Evolutionary conservation across 2,888 invertebrate genomes (phyloP).

Genomic region (Exephanes ischioxanthus): DNA sequence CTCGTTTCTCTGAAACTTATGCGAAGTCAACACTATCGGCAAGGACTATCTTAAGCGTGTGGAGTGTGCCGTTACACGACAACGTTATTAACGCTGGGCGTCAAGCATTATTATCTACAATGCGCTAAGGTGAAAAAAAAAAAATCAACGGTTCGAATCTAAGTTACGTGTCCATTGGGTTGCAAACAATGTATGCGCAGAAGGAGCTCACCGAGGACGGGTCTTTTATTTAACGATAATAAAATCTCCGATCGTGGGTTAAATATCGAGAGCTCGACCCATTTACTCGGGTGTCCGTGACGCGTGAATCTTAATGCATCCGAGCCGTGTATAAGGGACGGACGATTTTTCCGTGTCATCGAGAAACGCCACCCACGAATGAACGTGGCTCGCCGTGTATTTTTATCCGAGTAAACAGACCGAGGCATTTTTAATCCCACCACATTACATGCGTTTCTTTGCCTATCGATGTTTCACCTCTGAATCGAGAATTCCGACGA

Average conservation of each 20-base stretch:
- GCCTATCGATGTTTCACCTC: slow-evolving; percentile 6
- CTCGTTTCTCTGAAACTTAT: too few species aligned
- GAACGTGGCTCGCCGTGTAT: not conserved
- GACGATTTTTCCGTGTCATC: slow-evolving; percentile 58
- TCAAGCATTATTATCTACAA: slow-evolving; percentile 7
- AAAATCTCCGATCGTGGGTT: slow-evolving; percentile 36
- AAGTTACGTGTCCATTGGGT: slow-evolving; percentile 8
- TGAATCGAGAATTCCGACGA: not conserved
- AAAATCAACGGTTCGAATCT: not conserved
- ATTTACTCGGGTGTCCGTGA: slow-evolving; percentile 61
- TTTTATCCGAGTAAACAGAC: slow-evolving; percentile 25
- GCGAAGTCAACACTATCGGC: too few species aligned
- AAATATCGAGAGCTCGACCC: slow-evolving; percentile 57
- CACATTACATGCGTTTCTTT: slow-evolving; percentile 1
- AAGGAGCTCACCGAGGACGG: not conserved
- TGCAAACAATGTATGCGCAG: slow-evolving; percentile 19
- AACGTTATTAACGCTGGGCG: slow-evolving; percentile 7
- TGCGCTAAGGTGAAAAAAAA: not conserved
- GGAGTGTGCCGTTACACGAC: not conserved
- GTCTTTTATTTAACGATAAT: not conserved
- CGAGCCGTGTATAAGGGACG: not conserved
- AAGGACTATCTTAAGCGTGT: not conserved
- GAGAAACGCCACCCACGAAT: slow-evolving; percentile 51
- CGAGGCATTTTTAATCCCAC: slow-evolving; percentile 4
- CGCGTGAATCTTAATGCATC: slow-evolving; percentile 40